A percentile compares a stretch with the other conserved stretches of the same genome.
Evolutionary conservation across 2,797 vertebrate genomes (phyloP).

Genomic region (Myotis planiceps): DNA sequence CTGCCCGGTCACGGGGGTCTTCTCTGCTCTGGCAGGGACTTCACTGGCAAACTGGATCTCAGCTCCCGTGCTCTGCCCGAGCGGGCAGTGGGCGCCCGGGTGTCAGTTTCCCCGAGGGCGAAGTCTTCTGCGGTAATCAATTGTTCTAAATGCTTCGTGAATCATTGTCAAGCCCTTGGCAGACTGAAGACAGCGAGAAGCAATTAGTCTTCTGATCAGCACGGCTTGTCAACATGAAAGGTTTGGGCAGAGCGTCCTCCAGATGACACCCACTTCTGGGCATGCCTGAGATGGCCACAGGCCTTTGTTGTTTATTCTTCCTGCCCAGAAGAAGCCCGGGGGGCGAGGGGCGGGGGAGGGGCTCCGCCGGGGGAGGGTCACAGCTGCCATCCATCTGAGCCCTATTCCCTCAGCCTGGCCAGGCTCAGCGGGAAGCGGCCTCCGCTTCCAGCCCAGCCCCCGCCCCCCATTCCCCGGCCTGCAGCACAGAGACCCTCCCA

Average conservation of each 20-base stretch:
- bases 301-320: conserved; percentile 61
- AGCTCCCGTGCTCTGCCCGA: no score
- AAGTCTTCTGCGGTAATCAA: not conserved
- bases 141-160: not conserved
- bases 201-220: conserved; percentile 56
- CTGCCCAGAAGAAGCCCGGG: conserved; percentile 1
- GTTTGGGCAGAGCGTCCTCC: conserved; percentile 30
- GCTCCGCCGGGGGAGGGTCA: not conserved
- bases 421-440: not conserved
- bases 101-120: not conserved
- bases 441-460: not conserved
- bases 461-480: fast-evolving
- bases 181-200: conserved; percentile 33
- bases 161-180: not conserved
- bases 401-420: not conserved
- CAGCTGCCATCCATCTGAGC: conserved; percentile 69
- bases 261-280: conserved; percentile 70
- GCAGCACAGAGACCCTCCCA: not conserved
- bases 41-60: not conserved
- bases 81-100: not conserved
- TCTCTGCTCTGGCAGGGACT: not conserved
- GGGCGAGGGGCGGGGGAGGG: not conserved
- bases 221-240: conserved; percentile 67
- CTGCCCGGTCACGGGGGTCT: not conserved
- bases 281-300: conserved; percentile 23